Conservation (phyloP, 64 coral and sea anemone species). For the Montipora sp. region DNA sequence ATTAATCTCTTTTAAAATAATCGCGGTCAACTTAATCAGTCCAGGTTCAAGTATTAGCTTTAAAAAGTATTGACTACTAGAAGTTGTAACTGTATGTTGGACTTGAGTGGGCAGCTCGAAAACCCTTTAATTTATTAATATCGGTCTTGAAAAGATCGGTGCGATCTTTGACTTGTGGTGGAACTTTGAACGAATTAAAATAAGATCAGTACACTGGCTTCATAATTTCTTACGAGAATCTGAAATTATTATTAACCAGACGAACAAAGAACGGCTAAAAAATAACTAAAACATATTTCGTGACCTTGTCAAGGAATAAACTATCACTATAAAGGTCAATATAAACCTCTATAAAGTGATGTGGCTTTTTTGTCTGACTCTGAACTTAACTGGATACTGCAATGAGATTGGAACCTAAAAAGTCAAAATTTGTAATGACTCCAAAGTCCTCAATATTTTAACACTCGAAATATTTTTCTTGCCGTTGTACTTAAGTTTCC, state of each 20-base stretch:
- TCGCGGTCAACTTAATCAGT: not conserved
- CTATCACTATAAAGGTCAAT: not conserved
- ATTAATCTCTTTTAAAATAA: not conserved
- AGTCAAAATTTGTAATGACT: not conserved
- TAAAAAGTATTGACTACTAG: not conserved
- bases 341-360: not conserved
- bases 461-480: conserved; percentile 7
- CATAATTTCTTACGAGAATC: no score
- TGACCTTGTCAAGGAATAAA: not conserved
- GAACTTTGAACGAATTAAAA: not conserved
- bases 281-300: not conserved
- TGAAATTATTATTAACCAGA: not conserved
- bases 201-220: not conserved
- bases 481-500: not conserved
- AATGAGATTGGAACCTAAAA: no score
- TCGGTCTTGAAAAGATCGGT: not conserved
- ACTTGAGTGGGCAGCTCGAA: not conserved
- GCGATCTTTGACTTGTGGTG: not conserved
- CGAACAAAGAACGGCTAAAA: not conserved
- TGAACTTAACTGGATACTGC: not conserved
- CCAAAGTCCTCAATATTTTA: conserved; percentile 35
- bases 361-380: not conserved
- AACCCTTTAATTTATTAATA: not conserved
- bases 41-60: not conserved
- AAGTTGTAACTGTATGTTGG: conserved; percentile 7